A percentile compares a stretch with the other conserved stretches of the same genome.
Conservation (phyloP, 2,797 vertebrate species). For the Prionace glauca region DNA sequence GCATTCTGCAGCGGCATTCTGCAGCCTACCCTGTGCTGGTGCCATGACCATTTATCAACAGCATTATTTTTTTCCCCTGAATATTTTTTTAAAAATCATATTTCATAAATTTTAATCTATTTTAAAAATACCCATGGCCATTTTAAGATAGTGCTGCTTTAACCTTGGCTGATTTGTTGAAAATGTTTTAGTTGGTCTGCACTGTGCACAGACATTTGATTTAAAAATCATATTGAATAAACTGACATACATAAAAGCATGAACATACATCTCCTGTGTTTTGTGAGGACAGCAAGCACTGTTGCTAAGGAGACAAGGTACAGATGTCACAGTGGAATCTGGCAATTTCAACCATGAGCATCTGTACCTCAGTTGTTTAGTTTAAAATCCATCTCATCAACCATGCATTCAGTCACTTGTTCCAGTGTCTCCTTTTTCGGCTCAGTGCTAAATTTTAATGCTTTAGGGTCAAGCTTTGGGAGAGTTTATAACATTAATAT, state of each 20-base stretch:
- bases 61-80: not conserved
- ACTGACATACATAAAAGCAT: not conserved
- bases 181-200: not conserved
- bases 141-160: not conserved
- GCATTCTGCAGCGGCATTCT: not conserved
- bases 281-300: not conserved
- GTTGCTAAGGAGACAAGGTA: slow-evolving; percentile 23
- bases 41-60: not conserved
- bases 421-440: not conserved
- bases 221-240: not conserved
- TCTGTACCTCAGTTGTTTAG: not conserved
- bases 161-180: not conserved
- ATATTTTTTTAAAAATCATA: not conserved
- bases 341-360: slow-evolving; percentile 1
- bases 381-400: not conserved
- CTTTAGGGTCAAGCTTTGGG: not conserved
- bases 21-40: not conserved
- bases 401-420: not conserved
- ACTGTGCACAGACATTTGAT: not conserved
- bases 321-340: slow-evolving; percentile 15
- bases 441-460: not conserved
- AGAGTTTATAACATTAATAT: not conserved
- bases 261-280: not conserved
- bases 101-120: not conserved
- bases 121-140: not conserved